Conservation (phyloP, 2,888 invertebrate species). For the Phlogophora meticulosa region DNA sequence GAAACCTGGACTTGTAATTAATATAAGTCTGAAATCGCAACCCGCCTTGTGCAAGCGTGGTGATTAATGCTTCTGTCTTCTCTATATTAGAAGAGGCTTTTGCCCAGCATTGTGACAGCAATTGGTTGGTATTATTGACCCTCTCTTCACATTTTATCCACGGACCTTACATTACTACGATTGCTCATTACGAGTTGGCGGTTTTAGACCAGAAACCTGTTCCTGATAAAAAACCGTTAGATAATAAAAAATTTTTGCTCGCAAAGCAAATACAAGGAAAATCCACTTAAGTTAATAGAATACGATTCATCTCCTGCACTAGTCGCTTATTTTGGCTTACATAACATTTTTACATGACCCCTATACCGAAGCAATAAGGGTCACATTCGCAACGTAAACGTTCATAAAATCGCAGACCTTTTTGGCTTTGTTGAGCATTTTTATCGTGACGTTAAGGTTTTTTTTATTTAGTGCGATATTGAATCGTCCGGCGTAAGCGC, state of each 20-base stretch:
- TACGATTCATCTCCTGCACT: conserved; percentile 46
- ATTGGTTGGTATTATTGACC: too few species aligned
- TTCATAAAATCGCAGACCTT: conserved; percentile 68
- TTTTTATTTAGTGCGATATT: conserved; percentile 78
- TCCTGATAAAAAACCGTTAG: background rate
- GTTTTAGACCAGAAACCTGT: background rate
- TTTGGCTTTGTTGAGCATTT: conserved; percentile 80
- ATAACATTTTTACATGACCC: conserved; percentile 60
- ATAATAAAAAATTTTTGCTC: background rate
- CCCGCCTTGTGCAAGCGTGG: too few species aligned
- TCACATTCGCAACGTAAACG: conserved; percentile 67
- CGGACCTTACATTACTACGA: too few species aligned
- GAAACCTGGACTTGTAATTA: too few species aligned
- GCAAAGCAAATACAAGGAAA: conserved; percentile 27
- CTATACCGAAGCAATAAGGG: conserved; percentile 68
- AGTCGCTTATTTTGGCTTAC: conserved; percentile 64
- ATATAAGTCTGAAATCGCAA: too few species aligned
- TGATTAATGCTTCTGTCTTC: too few species aligned
- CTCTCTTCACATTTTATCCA: too few species aligned
- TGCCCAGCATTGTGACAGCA: too few species aligned
- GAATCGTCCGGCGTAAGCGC: conserved; percentile 54
- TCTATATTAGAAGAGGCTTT: too few species aligned
- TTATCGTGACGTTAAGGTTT: conserved; percentile 80
- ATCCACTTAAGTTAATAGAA: conserved; percentile 28
- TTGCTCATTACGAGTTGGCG: too few species aligned